Evolutionary conservation across 2,113 vertebrate species (phyloP), one percentile per base, ranked within the genome.

Genomic region (Brienomyrus brachyistius): DNA sequence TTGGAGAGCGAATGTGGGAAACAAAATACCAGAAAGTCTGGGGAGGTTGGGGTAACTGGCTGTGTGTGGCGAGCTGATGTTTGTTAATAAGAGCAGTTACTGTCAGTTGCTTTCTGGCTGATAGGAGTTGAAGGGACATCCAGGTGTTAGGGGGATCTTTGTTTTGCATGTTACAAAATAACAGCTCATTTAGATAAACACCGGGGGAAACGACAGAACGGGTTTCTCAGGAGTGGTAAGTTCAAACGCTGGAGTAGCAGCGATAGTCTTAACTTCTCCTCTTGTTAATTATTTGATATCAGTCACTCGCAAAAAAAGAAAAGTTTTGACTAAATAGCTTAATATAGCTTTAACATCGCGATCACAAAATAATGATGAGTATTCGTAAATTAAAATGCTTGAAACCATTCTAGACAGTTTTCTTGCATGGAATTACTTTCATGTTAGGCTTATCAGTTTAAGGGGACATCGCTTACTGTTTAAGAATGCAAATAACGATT

Each of bases 21-120:
- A 92, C 90, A 86, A 92, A 91, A 93, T 91, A 94, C 23, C 90
- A 91, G 91, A 94, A 95, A 95, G 95, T 94, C 94, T 62, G 70
- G 91, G 90, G 91, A 88, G 88, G 88, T 90, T 51, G 93, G 89
- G 91, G 88, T 89, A 90, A 91, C 91, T 80, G 82, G 21, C 27
- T 74, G 70, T 83, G 23, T 82, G 86, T 21, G 47, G 70, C 27
- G 47, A 45, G 66, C 59, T 59, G 27, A 82, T 43, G 35, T 45
- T 89, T 23, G 89, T 23, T 43, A 77, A 77, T 54, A 85, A 54
- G 5, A 77, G 89, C 62, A 43, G 59, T 48, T 85, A 43, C 27
- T 70, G 51, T 70, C 48, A 82, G 40, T 35, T 31, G 47, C 35
- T 45, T 40, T 45, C 88, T 47, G 31, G 27, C 48, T 84, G 62